Evolutionary conservation across 2,113 vertebrate genomes (phyloP), one percentile per base, ranked within the genome.

Genomic region (Stomatorhinus ivindoensis): DNA sequence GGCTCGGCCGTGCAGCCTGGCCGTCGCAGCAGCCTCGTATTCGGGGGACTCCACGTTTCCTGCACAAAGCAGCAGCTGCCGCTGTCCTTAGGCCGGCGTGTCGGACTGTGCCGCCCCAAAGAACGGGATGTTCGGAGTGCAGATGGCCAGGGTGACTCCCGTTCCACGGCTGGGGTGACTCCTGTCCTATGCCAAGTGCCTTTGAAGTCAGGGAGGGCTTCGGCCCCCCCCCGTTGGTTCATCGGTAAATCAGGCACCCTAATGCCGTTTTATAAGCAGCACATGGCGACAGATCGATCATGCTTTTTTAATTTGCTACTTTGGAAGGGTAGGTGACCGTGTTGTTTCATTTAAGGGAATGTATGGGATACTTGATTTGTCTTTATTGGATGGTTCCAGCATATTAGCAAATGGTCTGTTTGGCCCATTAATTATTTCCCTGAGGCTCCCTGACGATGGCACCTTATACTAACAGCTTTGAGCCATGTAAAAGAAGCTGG

Each of bases 11-110:
- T 89, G 89, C 89, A n/a, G 21, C 51, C 21, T 42, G 85, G 73
- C 89, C 48, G 86, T 88, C 87, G 51, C 31, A 47, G 39, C 47
- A 6, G 85, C 85, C 27, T 86, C 2, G 46, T 46, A 5, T 86
- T 27, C 5, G 24, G 35, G 35, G 31, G 31, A 35, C 46, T 84
- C 83, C 4, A 2, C 47, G 15, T 50, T 10, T 88, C 88, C 27
- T 15, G 88, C 69, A 80, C 35, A 39, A 82, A 58, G 47, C 55
- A 50, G 73, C 88, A 89, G 88, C 88, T 89, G 88, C 88, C 42
- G 35, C 50, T 69, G 27, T 89, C 73, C 11, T 73, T 89, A 31
- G 69, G 50, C 88, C 15, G 73, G 50, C 50, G 1, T 65, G 3
- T 48, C 0, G n/a, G 55, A 9, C 55, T 19, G 87, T 31, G n/a